A percentile compares a stretch with the other conserved stretches of the same genome.
These are phyloP conservation scores for Gadopsis marmoratus DNA, from an alignment of 2,797 vertebrate species.

Conservation along the genomic window DNA sequence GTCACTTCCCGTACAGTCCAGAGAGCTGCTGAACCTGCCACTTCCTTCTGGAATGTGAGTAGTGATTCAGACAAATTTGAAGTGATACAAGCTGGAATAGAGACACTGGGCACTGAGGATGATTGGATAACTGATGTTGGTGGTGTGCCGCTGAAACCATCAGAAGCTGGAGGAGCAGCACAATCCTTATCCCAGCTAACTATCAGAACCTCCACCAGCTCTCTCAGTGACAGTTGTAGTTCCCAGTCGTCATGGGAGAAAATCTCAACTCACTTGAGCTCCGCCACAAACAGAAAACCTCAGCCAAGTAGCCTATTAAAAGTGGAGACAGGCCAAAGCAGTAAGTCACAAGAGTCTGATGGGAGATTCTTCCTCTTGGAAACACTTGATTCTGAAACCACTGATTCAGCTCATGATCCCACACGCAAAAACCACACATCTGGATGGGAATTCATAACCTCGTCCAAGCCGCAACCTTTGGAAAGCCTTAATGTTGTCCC, in stretches of 20 bases:
- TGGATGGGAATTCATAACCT: neutral
- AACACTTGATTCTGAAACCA: slow-evolving; percentile 44
- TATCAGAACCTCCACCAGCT: slow-evolving; percentile 48
- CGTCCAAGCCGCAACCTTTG: neutral
- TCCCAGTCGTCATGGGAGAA: slow-evolving; percentile 86
- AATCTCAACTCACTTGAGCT: slow-evolving; percentile 71
- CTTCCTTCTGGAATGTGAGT: slow-evolving; percentile 37
- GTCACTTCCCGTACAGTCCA: slow-evolving; percentile 3
- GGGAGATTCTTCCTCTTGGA: slow-evolving; percentile 60
- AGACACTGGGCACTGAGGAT: slow-evolving; percentile 52
- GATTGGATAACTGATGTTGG: neutral
- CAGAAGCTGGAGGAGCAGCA: neutral
- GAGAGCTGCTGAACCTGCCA: neutral
- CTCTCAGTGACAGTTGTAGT: slow-evolving; percentile 73
- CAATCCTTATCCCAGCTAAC: slow-evolving; percentile 57
- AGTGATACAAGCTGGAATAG: slow-evolving; percentile 58
- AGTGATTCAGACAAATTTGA: slow-evolving; percentile 48
- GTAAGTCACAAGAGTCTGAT: slow-evolving; percentile 44
- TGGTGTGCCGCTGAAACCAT: neutral
- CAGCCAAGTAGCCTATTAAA: slow-evolving; percentile 20
- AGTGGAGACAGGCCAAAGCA: slow-evolving; percentile 29
- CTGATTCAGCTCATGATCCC: slow-evolving; percentile 11
- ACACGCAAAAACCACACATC: neutral
- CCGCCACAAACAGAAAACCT: slow-evolving; percentile 54
- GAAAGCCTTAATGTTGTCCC: slow-evolving; percentile 41